phyloP scores from a whole-genome alignment of 1,140 invertebrate species.

The Heliconius eleuchia region DNA sequence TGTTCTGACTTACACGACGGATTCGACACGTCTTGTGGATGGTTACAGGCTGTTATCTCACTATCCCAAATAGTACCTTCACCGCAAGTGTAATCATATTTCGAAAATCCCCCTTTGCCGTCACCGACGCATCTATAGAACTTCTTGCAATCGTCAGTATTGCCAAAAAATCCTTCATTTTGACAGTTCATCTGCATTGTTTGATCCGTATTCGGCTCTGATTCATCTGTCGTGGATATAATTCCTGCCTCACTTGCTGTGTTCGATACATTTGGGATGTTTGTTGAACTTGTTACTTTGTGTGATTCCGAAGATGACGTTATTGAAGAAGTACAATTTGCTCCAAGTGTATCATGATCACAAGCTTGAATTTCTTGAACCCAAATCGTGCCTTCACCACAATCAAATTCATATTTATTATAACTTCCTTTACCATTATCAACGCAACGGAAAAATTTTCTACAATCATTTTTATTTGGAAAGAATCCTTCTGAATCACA shows the following conservation, averaged over 20 bases:
- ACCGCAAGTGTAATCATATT: slow-evolving; percentile 83
- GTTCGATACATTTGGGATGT: neutral
- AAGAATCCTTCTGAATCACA: slow-evolving; percentile 85
- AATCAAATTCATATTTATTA: slow-evolving; percentile 86
- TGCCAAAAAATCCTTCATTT: slow-evolving; percentile 84
- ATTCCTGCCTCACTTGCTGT: slow-evolving; percentile 12
- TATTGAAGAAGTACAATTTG: slow-evolving; percentile 46
- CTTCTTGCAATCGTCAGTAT: slow-evolving; percentile 85
- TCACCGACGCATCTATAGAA: slow-evolving; percentile 88
- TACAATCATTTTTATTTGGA: slow-evolving; percentile 85
- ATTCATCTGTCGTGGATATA: slow-evolving; percentile 43
- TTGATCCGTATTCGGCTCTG: slow-evolving; percentile 38
- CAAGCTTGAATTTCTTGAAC: slow-evolving; percentile 85
- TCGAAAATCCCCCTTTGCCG: slow-evolving; percentile 82
- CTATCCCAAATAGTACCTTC: slow-evolving; percentile 84
- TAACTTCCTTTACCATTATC: slow-evolving; percentile 82
- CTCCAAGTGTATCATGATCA: slow-evolving; percentile 84
- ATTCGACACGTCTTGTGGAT: slow-evolving; percentile 65
- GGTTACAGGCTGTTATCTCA: slow-evolving; percentile 80
- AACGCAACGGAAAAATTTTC: slow-evolving; percentile 90
- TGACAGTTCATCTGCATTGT: slow-evolving; percentile 52
- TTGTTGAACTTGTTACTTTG: slow-evolving; percentile 22
- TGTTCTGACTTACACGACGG: slow-evolving; percentile 55
- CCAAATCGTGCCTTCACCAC: slow-evolving; percentile 88
- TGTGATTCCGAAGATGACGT: slow-evolving; percentile 38